Conservation (phyloP, 2,113 vertebrate genomes). For the Mesembrinibis cayennensis region DNA sequence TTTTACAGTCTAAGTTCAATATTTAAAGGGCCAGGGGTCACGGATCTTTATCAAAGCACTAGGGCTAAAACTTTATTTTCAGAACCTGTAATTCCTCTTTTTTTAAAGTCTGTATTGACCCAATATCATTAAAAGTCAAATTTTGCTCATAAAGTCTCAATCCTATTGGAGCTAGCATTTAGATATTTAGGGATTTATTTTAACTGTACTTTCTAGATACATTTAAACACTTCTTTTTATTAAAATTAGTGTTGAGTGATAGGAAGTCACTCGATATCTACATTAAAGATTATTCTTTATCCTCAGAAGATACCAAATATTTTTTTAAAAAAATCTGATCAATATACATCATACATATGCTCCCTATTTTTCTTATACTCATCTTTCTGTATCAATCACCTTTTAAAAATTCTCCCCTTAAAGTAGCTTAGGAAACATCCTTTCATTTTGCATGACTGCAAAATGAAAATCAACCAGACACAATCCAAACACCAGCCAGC, state of each 20-base stretch:
- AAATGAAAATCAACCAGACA: background rate
- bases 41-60: slow-evolving; percentile 89
- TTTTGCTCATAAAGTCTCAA: slow-evolving; percentile 4
- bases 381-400: background rate
- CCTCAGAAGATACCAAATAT: background rate
- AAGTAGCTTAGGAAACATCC: background rate
- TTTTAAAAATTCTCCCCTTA: background rate
- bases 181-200: background rate
- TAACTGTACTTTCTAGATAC: background rate
- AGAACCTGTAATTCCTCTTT: slow-evolving; percentile 37
- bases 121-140: slow-evolving; percentile 42
- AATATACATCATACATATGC: background rate
- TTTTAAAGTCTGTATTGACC: background rate
- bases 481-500: background rate
- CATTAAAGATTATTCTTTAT: background rate
- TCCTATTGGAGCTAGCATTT: background rate
- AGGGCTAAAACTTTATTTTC: slow-evolving; percentile 82
- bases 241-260: background rate
- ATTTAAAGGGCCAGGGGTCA: slow-evolving; percentile 86
- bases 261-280: background rate
- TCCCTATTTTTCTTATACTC: background rate
- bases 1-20: slow-evolving; percentile 94
- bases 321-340: background rate
- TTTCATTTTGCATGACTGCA: background rate
- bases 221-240: background rate